phyloP scores from a whole-genome alignment of 2,797 vertebrate species.

The Alca torda region DNA sequence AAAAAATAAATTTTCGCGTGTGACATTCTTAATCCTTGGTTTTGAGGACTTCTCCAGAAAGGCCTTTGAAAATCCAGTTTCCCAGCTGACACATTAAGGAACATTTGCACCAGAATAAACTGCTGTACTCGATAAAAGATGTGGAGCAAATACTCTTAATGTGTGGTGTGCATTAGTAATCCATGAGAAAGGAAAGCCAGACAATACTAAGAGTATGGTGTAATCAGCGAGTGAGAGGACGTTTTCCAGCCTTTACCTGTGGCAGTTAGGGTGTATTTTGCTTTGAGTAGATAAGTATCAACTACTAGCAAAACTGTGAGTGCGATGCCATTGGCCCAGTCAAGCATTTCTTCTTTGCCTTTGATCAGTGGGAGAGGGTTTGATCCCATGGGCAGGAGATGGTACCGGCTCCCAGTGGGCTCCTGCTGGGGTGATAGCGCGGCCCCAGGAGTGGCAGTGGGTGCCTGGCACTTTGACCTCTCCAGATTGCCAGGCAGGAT shows the following conservation, averaged over 20 bases:
- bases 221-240: not conserved
- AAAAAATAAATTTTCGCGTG: not conserved
- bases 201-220: not conserved
- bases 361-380: not conserved
- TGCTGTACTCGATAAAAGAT: not conserved
- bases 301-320: not conserved
- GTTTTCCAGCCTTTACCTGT: not conserved
- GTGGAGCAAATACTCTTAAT: not conserved
- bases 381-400: not conserved
- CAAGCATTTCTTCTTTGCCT: not conserved
- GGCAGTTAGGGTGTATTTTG: not conserved
- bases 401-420: not conserved
- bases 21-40: not conserved
- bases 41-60: not conserved
- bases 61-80: not conserved
- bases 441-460: not conserved
- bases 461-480: not conserved
- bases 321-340: not conserved
- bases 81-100: not conserved
- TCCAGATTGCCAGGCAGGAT: not conserved
- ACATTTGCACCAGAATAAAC: not conserved
- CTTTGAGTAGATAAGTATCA: not conserved
- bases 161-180: not conserved
- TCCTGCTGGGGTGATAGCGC: not conserved
- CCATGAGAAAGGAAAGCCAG: not conserved